Conservation (phyloP, 2,888 invertebrate genomes). For the Ormyrus labotus region DNA sequence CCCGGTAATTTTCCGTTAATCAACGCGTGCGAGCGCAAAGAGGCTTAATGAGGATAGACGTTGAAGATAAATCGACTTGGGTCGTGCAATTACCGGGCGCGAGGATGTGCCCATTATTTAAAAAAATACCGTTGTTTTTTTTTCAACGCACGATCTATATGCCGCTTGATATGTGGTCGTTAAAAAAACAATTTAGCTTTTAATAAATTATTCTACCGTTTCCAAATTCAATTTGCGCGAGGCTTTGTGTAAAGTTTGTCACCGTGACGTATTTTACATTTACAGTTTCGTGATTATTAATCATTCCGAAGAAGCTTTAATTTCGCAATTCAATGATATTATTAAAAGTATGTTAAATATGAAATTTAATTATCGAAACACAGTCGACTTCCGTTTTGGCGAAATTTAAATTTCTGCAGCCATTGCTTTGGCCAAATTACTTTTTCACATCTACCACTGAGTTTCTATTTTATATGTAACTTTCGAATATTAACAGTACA, state of each 20-base stretch:
- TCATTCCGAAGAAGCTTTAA: not conserved
- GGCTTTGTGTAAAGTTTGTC: constrained; percentile 7
- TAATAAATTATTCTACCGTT: constrained; percentile 36
- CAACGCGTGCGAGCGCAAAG: constrained; percentile 40
- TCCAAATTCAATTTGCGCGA: constrained; percentile 26
- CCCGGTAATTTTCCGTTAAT: constrained; percentile 56
- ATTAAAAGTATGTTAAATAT: not conserved
- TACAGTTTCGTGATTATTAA: not conserved
- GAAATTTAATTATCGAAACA: not conserved
- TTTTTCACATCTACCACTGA: not conserved
- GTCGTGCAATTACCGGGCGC: constrained; percentile 40
- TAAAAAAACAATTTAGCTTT: constrained; percentile 29
- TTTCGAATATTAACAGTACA: not conserved
- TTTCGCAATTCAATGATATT: constrained; percentile 17
- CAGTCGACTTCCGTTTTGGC: not conserved
- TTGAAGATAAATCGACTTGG: constrained; percentile 52
- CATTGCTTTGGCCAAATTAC: no score
- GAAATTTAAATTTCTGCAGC: no score
- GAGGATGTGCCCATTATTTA: constrained; percentile 37
- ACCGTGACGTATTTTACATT: not conserved
- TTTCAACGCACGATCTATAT: constrained; percentile 1
- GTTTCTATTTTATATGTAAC: not conserved
- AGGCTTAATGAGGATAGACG: constrained; percentile 52
- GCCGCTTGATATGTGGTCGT: not conserved
- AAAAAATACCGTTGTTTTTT: constrained; percentile 29